Evolutionary conservation across 2,113 vertebrate genomes (phyloP), one percentile per base, ranked within the genome.

Genomic region (Trematocara nigrifrons): DNA sequence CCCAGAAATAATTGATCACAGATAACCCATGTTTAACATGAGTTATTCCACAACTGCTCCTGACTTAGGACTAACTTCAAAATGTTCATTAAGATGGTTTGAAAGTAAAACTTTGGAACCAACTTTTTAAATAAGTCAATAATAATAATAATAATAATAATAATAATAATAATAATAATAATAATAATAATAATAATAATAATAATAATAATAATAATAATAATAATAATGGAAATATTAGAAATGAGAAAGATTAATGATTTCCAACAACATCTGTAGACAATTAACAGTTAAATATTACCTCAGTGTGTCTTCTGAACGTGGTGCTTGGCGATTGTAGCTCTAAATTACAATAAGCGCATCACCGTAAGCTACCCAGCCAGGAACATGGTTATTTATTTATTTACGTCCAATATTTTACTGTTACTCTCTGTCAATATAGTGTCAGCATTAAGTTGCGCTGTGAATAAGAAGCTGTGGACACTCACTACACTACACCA

Each of bases 271-370:
- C 45, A 18, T 76, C 26, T 76, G 45, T 51, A 51, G 71, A 76
- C 15, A 11, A 76, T 51, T 74, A 76, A 51, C 71, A 76, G 4
- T 76, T 33, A 51, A 8, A 33, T 51, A 76, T 76, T 51, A 76
- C 71, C 45, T 76, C 71, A 51, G 16, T n/a, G 45, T 76, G 71
- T 76, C 45, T 76, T 76, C 26, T 76, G 71, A 76, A 76, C 10
- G 45, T 76, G 45, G 26, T 76, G 45, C 15, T 76, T 76, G 1
- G 0, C 49, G 45, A 33, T 33, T 51, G 47, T 33, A 49, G 71
- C 26, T 76, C 45, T 76, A 0, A 0, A 49, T 31, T 76, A 49
- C 16, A 1, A 51, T 76, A 51, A 51, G 45, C 10, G 1, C 57
- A 59, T 79, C 51, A 38, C 45, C 29, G 31, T 74, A 74, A 31